Conservation (phyloP, 2,888 invertebrate genomes). For the Ichneumon xanthorius region DNA sequence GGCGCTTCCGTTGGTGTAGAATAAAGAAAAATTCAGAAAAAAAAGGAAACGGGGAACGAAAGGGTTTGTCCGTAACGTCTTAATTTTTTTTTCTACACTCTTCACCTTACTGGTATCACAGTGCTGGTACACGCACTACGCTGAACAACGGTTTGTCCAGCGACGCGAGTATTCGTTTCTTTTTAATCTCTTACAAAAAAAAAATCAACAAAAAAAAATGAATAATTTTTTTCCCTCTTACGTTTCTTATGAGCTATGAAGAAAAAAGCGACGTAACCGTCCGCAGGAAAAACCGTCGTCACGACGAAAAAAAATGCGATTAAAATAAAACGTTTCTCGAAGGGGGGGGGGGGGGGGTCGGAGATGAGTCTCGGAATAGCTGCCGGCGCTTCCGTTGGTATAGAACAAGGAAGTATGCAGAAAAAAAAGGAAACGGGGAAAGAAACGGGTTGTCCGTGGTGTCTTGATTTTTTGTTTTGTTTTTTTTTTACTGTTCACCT, state of each 20-base stretch:
- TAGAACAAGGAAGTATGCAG: constrained; percentile 57
- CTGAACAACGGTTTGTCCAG: constrained; percentile 82
- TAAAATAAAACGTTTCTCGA: constrained; percentile 57
- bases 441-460: constrained; percentile 18
- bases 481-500: no score
- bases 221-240: not conserved
- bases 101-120: constrained; percentile 1
- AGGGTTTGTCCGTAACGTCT: constrained; percentile 59
- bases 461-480: no score
- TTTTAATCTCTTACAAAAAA: constrained; percentile 3
- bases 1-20: no score
- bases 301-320: constrained; percentile 34
- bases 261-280: constrained; percentile 13
- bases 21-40: no score
- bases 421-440: constrained; percentile 62
- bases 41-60: no score
- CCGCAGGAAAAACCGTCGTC: constrained; percentile 12
- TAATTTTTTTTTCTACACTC: constrained; percentile 45
- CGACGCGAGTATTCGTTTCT: constrained; percentile 78
- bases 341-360: not conserved
- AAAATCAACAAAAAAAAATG: not conserved
- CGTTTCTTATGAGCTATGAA: not conserved
- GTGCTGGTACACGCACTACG: not conserved
- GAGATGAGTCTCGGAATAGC: constrained; percentile 40
- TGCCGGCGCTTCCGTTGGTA: constrained; percentile 48